Evolutionary conservation across 2,797 vertebrate genomes (phyloP), one percentile per base, ranked within the genome.

Genomic region (Anomalospiza imberbis): DNA sequence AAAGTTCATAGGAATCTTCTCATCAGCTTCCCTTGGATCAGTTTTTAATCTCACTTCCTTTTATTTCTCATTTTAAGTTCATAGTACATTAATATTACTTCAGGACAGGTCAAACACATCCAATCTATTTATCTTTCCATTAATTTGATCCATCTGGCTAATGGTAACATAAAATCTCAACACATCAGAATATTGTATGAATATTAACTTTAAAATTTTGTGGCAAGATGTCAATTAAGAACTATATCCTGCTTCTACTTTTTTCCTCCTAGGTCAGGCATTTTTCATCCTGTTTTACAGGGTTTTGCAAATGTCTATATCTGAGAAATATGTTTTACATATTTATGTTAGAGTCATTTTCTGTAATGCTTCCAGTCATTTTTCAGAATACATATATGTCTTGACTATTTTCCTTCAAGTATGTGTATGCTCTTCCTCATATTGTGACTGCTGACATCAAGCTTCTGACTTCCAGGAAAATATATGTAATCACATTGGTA

Each of bases 401-500:
- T 89, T 84, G 44, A 81, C 36, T 83, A 26, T 72, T 87, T 88
- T 75, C 20, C 47, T 62, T 72, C 47, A 83, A 58, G 53, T 54
- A 22, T 42, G 3, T 44, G 3, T 31, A 40, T 74, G 4, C 7
- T 83, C 4, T 81, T 31, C 65, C 50, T 54, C 28, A 32, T 48
- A 31, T 65, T 70, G n/a, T 53, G n/a, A 72, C 13, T 62, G 47
- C 38, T 85, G 68, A 89, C 40, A 29, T 1, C 38, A 17, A 94
- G 38, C 17, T 78, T 88, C 67, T 85, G 68, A 87, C 83, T 94
- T 94, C 81, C 90, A 89, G 68, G 57, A 93, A 94, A 89, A 78
- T 67, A 84, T 10, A 31, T 78, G 89, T 96, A 91, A 92, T 89
- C 72, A 89, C 9, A 8, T n/a, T 31, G 29, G 53, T 82, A 55